Evolutionary conservation across 2,113 vertebrate genomes (phyloP), one percentile per base, ranked within the genome.

Genomic region (Empidonax traillii): DNA sequence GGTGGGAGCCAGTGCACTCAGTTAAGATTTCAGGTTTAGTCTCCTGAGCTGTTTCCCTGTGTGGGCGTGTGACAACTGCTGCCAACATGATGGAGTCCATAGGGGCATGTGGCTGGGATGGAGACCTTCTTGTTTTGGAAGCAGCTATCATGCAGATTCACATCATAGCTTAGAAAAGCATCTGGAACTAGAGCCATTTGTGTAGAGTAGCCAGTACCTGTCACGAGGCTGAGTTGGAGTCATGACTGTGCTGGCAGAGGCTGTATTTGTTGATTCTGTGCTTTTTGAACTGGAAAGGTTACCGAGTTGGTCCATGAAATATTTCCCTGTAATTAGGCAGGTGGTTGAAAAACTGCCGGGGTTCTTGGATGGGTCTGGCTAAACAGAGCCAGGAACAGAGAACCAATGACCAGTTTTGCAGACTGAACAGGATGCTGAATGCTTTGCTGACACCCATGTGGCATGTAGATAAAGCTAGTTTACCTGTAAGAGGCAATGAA

Each of bases 371-470:
- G 82, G 28, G 13, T 46, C 22, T 56, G 58, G 46, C 39, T 85
- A 65, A 81, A 51, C 16, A 83, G 63, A 72, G 39, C 14, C 27
- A 24, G 46, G n/a, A 78, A 19, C 3, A 8, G 49, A 68, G 61
- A 81, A 24, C n/a, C n/a, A 35, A 0, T 47, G 55, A 43, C 9
- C 22, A 28, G 11, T 80, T 88, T 55, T 65, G 39, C 52, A 37
- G n/a, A 28, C 35, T 13, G 39, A 49, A 31, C 49, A 69, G 35
- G 0, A 0, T 53, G 24, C 56, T 63, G 49, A 92, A 37, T 2
- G 2, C 53, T 80, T 39, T 67, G 28, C 30, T 28, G 23, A 33
- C 20, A 31, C 0, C 0, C n/a, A n/a, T 0, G 3, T 65, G 30
- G 14, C 27, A 4, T 3, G 28, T 47, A 11, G 31, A 18, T n/a